Conservation (phyloP, 2,888 invertebrate genomes). For the Lathronympha strigana region DNA sequence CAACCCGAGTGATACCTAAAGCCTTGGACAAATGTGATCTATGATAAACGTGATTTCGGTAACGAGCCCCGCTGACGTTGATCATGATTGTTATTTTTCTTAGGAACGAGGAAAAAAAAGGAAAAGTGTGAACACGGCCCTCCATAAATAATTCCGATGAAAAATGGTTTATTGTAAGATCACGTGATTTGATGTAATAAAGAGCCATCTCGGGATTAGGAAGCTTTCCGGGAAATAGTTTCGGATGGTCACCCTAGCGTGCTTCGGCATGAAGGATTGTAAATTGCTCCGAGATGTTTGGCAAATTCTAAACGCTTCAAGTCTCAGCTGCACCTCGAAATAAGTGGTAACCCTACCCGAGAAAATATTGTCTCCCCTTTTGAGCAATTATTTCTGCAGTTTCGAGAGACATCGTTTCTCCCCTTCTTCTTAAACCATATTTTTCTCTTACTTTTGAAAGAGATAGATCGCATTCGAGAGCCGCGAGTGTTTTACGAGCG, state of each 20-base stretch:
- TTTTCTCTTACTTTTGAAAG: constrained; percentile 43
- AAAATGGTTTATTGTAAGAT: constrained; percentile 80
- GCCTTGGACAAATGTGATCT: constrained; percentile 82
- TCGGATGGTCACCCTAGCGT: constrained; percentile 64
- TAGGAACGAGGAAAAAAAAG: constrained; percentile 66
- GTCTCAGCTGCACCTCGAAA: constrained; percentile 32
- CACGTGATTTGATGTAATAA: constrained; percentile 80
- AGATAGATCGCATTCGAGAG: constrained; percentile 41
- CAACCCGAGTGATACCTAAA: constrained; percentile 58
- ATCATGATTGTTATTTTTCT: constrained; percentile 76
- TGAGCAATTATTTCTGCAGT: constrained; percentile 41
- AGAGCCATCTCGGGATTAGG: constrained; percentile 46
- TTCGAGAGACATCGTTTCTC: constrained; percentile 36
- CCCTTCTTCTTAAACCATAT: constrained; percentile 42
- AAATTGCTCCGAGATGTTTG: constrained; percentile 52
- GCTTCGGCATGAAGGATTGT: constrained; percentile 66
- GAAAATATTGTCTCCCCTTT: constrained; percentile 42
- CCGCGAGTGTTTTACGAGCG: constrained; percentile 36
- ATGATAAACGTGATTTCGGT: constrained; percentile 83
- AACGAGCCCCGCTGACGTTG: constrained; percentile 74
- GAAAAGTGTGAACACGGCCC: constrained; percentile 68
- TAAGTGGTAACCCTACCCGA: constrained; percentile 39
- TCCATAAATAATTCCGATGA: constrained; percentile 77
- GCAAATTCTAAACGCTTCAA: constrained; percentile 32
- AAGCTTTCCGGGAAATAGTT: constrained; percentile 68